Evolutionary conservation across 1,140 invertebrate genomes (phyloP), one percentile per base, ranked within the genome.

Genomic region (Drosophila quadrilineata): DNA sequence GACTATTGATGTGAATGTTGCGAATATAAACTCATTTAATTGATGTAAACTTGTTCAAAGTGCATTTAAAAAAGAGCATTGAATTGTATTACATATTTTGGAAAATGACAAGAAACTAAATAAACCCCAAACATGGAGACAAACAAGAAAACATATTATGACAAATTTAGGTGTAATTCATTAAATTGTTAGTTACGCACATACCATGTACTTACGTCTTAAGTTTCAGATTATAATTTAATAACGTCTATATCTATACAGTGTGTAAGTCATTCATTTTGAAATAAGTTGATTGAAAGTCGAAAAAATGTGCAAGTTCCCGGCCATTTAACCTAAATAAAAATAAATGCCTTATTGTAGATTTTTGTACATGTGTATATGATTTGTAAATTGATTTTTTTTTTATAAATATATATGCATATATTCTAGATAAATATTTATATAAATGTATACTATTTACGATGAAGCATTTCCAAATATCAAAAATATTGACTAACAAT

Each of bases 121-220:
- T 48, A 38, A 10, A 49, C 2, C n/a, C n/a, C n/a, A n/a, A n/a
- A n/a, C n/a, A n/a, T n/a, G n/a, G n/a, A n/a, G n/a, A n/a, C n/a
- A n/a, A n/a, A n/a, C n/a, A n/a, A n/a, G 49, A 40, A 38, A 68
- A 35, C 56, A 75, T 57, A 70, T n/a, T n/a, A n/a, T n/a, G n/a
- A n/a, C 41, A 17, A 14, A 33, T 60, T 79, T 57, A 68, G 48
- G 45, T 66, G 54, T 14, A 45, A 73, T 35, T 9, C 17, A 21
- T 21, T 50, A 36, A 43, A 48, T 66, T 68, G 75, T 73, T 79
- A 72, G 58, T 70, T 48, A 74, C 50, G 75, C 63, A 68, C 60
- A 64, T 68, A 69, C 64, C 54, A 75, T 74, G 71, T 80, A 79
- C 75, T 80, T 79, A 79, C 73, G 35, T 77, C n/a, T 79, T n/a